Evolutionary conservation across 1,140 invertebrate genomes (phyloP).

Genomic region (Vanessa tameamea): DNA sequence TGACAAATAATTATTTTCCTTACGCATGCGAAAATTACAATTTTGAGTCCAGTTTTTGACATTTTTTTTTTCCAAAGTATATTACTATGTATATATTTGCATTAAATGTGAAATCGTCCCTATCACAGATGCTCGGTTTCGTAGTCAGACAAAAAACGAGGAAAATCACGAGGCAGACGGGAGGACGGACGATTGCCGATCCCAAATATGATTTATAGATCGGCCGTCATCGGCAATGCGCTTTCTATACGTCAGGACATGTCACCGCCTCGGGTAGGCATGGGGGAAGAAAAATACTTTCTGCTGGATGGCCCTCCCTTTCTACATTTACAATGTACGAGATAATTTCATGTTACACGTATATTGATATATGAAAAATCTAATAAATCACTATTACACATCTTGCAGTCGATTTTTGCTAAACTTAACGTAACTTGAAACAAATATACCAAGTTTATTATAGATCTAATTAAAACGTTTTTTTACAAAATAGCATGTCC

Average conservation of each 20-base stretch:
- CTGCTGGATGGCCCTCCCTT: slow-evolving; percentile 30
- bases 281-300: slow-evolving; percentile 59
- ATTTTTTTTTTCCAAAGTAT: neutral
- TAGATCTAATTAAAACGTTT: too few species aligned
- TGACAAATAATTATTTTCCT: too few species aligned
- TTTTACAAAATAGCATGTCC: too few species aligned
- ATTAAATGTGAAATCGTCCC: slow-evolving; percentile 34
- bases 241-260: slow-evolving; percentile 76
- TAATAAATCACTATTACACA: neutral
- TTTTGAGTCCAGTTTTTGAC: too few species aligned
- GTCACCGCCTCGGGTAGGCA: slow-evolving; percentile 56
- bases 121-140: slow-evolving; percentile 62
- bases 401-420: neutral
- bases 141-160: slow-evolving; percentile 78
- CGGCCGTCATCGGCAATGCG: slow-evolving; percentile 74
- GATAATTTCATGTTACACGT: neutral
- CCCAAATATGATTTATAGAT: slow-evolving; percentile 79
- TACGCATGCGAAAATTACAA: too few species aligned
- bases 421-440: too few species aligned
- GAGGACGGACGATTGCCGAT: slow-evolving; percentile 69
- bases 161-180: slow-evolving; percentile 68
- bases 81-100: neutral
- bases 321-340: slow-evolving; percentile 24
- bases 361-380: neutral
- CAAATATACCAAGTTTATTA: too few species aligned